Base-by-base conservation (phyloP, 2,888 invertebrate species). In the Heliconius erato region DNA sequence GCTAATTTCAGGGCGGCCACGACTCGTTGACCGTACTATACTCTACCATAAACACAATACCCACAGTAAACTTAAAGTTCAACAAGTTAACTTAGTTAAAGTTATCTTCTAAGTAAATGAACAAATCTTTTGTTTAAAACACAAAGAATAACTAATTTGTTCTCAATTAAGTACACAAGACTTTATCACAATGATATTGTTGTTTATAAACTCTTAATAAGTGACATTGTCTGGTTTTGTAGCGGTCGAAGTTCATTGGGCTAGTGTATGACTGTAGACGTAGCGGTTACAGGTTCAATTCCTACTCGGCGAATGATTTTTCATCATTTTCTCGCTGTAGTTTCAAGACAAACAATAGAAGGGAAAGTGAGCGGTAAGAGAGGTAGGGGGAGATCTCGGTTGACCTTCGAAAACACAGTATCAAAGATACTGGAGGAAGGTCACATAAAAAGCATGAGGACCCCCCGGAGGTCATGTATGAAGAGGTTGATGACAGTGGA, bases 71-170 rank as follows among this genome's bases (percentile, higher is more conserved):
- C 71, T 26, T 14, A 40, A 72, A 44, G n/a, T 26, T 71, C 71
- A n/a, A 71, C 40, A 71, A 44, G n/a, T n/a, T 2, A 12, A 40
- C n/a, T 65, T 28, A 78, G 63, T 81, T 72, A 71, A 67, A 16
- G 0, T 72, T 44, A 72, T 72, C 71, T 72, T 72, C 44, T 71
- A 44, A 72, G 26, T 44, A 72, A 44, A 72, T 72, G 26, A 72
- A 72, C 44, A 72, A 72, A 72, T 72, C n/a, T 72, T 59, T 72
- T 72, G 71, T 72, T 72, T 2, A 72, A 54, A 72, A 72, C 69
- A 40, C 71, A 44, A 44, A 72, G n/a, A 40, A 40, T n/a, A 26
- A 71, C n/a, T 71, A 26, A 72, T 72, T 72, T 72, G 44, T 44
- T 44, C 44, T 44, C 44, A 72, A 72, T 72, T 72, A 72, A 14